Evolutionary conservation across 37 sponge, comb jelly and placozoan genomes (phyloP).

Genomic region (Mnemiopsis leidyi): DNA sequence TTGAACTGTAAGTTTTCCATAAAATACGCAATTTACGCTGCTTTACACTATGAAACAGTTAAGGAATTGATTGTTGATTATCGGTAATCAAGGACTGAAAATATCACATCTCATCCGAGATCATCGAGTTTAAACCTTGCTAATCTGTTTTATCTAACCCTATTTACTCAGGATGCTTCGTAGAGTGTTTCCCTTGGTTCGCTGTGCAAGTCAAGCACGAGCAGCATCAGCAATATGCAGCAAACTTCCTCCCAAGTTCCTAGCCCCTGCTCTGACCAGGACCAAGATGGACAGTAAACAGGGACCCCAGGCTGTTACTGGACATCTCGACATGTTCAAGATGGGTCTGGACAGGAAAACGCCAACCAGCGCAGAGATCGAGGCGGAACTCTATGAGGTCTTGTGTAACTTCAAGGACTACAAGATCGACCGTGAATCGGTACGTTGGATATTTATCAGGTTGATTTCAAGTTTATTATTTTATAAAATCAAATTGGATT

Average conservation of each 20-base stretch:
- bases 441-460: too few relatives aligned
- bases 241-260: background rate
- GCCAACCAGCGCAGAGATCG: slow-evolving; percentile 3
- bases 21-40: too few relatives aligned
- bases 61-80: too few relatives aligned
- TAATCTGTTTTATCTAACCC: too few relatives aligned
- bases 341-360: slow-evolving; percentile 14
- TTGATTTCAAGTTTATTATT: too few relatives aligned
- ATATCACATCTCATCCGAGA: too few relatives aligned
- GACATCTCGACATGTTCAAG: slow-evolving; percentile 1
- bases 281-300: slow-evolving; percentile 38
- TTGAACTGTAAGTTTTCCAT: too few relatives aligned
- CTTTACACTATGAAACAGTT: too few relatives aligned
- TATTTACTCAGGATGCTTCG: slow-evolving; percentile 33
- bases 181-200: background rate
- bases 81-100: too few relatives aligned
- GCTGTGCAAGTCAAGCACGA: background rate
- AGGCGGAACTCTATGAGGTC: slow-evolving; percentile 47
- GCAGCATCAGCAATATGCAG: slow-evolving; percentile 19
- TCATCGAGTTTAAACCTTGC: too few relatives aligned
- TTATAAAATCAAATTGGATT: too few relatives aligned
- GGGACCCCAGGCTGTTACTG: background rate
- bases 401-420: slow-evolving; percentile 59
- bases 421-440: slow-evolving; percentile 58
- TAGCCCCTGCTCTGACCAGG: background rate